Percentiles rank a stretch among this genome's conserved stretches.
phyloP scores from a whole-genome alignment of 1,140 invertebrate genomes.

The Aphelinus certus region DNA sequence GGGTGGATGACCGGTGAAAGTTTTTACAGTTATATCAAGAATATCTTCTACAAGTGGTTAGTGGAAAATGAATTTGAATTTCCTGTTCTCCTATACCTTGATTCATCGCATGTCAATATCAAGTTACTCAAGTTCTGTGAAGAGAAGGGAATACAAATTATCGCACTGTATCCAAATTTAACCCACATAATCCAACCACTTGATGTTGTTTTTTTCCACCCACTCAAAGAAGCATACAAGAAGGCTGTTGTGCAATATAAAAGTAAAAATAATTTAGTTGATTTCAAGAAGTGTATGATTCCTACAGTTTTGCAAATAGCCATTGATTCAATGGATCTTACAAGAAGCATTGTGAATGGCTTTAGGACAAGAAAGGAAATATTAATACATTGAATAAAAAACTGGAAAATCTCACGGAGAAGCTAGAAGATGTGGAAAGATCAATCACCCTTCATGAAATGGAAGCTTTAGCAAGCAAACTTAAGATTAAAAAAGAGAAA shows the following conservation, averaged over 20 bases:
- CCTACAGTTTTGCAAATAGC: conserved; percentile 17
- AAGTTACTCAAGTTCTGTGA: conserved; percentile 39
- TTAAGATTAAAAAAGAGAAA: no score
- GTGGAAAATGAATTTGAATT: background rate
- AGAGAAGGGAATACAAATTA: background rate
- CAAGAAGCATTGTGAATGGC: conserved; percentile 10
- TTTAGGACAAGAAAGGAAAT: background rate
- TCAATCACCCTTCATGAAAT: no score
- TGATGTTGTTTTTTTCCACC: conserved; percentile 52
- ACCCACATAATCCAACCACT: conserved; percentile 54
- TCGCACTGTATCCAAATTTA: conserved; percentile 40
- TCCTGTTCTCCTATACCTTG: conserved; percentile 38
- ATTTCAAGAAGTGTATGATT: conserved; percentile 14
- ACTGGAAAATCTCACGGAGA: no score
- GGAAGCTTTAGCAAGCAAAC: no score
- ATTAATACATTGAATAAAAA: background rate
- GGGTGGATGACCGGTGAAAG: conserved; percentile 37
- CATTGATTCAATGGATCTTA: conserved; percentile 10
- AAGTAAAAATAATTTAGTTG: background rate
- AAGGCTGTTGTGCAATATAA: background rate
- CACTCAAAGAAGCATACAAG: conserved; percentile 32
- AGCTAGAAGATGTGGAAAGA: background rate
- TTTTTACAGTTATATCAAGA: conserved; percentile 38
- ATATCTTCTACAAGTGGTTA: conserved; percentile 15
- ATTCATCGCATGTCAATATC: conserved; percentile 50